phyloP scores from a whole-genome alignment of 2,113 vertebrate genomes.

The Tragelaphus strepsiceros region DNA sequence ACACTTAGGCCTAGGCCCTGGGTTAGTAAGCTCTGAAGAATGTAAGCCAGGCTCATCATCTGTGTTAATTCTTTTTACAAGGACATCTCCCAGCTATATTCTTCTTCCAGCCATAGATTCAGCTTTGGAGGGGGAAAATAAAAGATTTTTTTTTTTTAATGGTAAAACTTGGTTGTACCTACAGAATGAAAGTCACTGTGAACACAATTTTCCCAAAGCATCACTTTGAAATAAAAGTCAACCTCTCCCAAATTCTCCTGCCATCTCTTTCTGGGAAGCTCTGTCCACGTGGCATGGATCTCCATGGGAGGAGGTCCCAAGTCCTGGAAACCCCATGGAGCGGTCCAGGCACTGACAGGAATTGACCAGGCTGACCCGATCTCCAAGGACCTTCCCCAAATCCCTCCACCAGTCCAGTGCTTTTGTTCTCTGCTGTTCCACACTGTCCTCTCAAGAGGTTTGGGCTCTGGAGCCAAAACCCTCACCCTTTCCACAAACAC shows the following conservation, averaged over 20 bases:
- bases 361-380: slow-evolving; percentile 18
- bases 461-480: slow-evolving; percentile 28
- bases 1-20: not conserved
- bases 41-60: not conserved
- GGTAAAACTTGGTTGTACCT: not conserved
- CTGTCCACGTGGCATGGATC: not conserved
- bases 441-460: not conserved
- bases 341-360: slow-evolving; percentile 74
- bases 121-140: too few relatives aligned
- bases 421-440: not conserved
- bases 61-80: not conserved
- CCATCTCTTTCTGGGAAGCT: slow-evolving; percentile 76
- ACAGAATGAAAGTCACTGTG: not conserved
- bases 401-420: not conserved
- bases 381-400: slow-evolving; percentile 42
- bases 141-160: not conserved
- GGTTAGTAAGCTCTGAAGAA: not conserved
- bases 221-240: not conserved
- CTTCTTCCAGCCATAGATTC: not conserved
- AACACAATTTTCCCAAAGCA: not conserved
- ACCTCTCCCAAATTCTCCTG: slow-evolving; percentile 57
- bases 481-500: slow-evolving; percentile 51
- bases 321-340: slow-evolving; percentile 62
- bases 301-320: slow-evolving; percentile 45
- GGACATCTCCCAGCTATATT: not conserved